Conservation (phyloP, 1,140 invertebrate genomes). For the Orius laevigatus region DNA sequence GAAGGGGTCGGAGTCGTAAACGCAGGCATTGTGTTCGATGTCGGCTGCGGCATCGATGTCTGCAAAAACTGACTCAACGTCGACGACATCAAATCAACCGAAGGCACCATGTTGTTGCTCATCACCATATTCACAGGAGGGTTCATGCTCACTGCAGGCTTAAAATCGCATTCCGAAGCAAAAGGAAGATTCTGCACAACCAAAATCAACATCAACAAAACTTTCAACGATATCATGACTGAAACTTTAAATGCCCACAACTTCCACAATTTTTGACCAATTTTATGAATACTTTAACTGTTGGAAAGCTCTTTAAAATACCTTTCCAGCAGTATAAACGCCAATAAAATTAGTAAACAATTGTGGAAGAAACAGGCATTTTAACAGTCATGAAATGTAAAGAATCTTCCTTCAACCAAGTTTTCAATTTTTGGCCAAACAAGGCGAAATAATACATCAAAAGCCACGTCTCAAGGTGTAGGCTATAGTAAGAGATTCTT, state of each 20-base stretch:
- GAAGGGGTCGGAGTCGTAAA: not conserved
- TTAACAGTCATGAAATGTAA: constrained; percentile 5
- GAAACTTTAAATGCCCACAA: constrained; percentile 7
- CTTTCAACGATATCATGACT: constrained; percentile 4
- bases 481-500: no score
- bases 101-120: constrained; percentile 1
- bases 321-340: not conserved
- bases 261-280: not conserved
- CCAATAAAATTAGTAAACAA: no score
- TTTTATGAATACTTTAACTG: constrained; percentile 2
- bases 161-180: constrained; percentile 48
- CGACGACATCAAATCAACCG: not conserved
- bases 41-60: constrained; percentile 16
- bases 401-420: no score
- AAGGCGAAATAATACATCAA: no score
- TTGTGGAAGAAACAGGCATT: no score
- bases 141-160: constrained; percentile 35
- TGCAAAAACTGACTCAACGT: not conserved
- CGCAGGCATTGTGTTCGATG: constrained; percentile 12
- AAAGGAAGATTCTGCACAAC: constrained; percentile 41
- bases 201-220: constrained; percentile 16
- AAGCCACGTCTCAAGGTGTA: no score
- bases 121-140: not conserved
- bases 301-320: no score
- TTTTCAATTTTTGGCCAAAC: no score